phyloP scores from a whole-genome alignment of 2,113 vertebrate genomes.

The Rostratula benghalensis region DNA sequence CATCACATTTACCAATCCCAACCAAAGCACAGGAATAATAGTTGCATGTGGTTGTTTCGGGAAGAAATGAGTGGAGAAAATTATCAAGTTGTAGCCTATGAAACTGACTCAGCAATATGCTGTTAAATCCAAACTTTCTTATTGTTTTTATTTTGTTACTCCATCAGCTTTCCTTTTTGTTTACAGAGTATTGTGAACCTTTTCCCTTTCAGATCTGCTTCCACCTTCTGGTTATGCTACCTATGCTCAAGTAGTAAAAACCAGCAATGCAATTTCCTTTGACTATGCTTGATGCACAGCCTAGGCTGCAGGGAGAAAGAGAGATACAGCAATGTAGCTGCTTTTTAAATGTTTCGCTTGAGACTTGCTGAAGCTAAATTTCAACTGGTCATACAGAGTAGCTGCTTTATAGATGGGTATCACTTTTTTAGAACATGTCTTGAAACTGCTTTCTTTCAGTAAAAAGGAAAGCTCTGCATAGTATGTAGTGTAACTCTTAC shows the following conservation, averaged over 20 bases:
- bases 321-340: not conserved
- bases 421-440: not conserved
- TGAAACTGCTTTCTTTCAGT: not conserved
- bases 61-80: not conserved
- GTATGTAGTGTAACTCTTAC: conserved; percentile 61
- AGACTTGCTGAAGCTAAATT: not conserved
- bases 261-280: not conserved
- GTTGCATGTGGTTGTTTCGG: not conserved
- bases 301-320: not conserved
- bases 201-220: not conserved
- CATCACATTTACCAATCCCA: not conserved
- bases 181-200: not conserved
- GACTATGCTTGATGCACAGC: not conserved
- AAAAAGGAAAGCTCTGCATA: not conserved
- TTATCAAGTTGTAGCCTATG: not conserved
- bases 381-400: not conserved
- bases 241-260: not conserved
- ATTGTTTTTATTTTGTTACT: not conserved
- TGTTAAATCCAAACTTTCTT: not conserved
- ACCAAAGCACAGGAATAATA: not conserved
- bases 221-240: not conserved
- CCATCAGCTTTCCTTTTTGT: not conserved
- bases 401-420: not conserved
- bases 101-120: not conserved
- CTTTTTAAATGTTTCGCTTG: not conserved